Base-by-base conservation (phyloP, 2,888 invertebrate species). In the Molanna angustata region DNA sequence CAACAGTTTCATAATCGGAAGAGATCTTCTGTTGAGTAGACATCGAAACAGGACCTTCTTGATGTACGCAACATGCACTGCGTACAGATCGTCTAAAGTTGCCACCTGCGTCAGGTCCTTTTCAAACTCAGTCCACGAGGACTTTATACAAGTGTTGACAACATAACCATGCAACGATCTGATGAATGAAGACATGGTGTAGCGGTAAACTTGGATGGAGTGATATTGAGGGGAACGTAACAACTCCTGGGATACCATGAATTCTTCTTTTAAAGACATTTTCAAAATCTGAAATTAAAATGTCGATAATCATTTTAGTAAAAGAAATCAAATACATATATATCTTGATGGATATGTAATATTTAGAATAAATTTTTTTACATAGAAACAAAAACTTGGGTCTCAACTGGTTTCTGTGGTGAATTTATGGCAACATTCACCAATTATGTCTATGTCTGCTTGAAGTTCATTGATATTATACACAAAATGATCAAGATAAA, bases 11-110 rank as follows among this genome's bases (percentile, higher is more conserved):
- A 83, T 81, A 27, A 90, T 80, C 2, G 83, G 83, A 20, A 79
- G 78, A 21, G 86, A 85, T 46, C 84, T 79, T 50, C 83, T 80
- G 61, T 86, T 89, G 3, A 90, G 67, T 62, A 90, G 76, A 61
- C 90, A 89, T 61, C 89, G 78, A 62, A 87, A 88, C 32, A 86
- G 67, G 32, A 90, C 81, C 60, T 84, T 83, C 67, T 89, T 90
- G 2, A 91, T 78, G 64, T 90, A 90, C 0, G 71, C 74, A 7
- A 85, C 84, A 61, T 91, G 89, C 18, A 83, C 81, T 11, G 80
- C 74, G 62, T 90, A 88, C 13, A 91, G 70, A 56, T 85, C 84
- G 63, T 90, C 90, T 6, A 91, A 67, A 0, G 84, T 85, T 16
- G 77, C 73, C 0, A 85, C 84, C 44, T 76, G 76, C 61, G 79